Conservation (phyloP, 2,113 vertebrate species). For the Catharus minimus region DNA sequence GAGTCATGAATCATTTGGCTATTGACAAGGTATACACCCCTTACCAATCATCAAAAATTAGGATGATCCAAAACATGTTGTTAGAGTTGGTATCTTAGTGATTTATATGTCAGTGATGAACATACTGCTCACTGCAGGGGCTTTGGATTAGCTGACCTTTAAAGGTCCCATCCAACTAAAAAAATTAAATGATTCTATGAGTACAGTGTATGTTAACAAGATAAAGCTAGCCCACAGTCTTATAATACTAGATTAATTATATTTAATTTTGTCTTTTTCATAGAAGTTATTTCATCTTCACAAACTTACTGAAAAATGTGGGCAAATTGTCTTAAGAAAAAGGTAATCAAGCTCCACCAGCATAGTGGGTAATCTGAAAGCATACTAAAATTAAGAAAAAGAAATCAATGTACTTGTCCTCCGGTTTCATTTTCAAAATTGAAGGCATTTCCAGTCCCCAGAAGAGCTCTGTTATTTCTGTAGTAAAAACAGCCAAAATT, state of each 20-base stretch:
- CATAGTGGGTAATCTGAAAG: background rate
- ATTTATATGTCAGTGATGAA: background rate
- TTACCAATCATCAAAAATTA: background rate
- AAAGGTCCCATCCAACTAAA: background rate
- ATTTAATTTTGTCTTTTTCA: background rate
- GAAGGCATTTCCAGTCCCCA: background rate
- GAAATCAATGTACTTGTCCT: background rate
- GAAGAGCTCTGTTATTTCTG: background rate
- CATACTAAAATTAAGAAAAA: background rate
- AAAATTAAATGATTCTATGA: background rate
- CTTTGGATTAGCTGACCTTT: background rate
- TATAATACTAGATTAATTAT: background rate
- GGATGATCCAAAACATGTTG: background rate
- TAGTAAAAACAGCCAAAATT: background rate
- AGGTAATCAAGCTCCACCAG: background rate
- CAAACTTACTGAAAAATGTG: background rate
- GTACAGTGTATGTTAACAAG: background rate
- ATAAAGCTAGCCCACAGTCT: background rate
- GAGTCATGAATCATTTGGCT: background rate
- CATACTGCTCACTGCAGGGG: background rate
- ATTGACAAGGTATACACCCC: background rate
- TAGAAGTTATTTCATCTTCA: background rate
- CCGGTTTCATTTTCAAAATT: background rate
- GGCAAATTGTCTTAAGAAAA: background rate
- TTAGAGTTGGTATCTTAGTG: background rate